These are phyloP conservation scores for Nemurella pictetii DNA, from an alignment of 2,888 invertebrate species.

Conservation along the genomic window DNA sequence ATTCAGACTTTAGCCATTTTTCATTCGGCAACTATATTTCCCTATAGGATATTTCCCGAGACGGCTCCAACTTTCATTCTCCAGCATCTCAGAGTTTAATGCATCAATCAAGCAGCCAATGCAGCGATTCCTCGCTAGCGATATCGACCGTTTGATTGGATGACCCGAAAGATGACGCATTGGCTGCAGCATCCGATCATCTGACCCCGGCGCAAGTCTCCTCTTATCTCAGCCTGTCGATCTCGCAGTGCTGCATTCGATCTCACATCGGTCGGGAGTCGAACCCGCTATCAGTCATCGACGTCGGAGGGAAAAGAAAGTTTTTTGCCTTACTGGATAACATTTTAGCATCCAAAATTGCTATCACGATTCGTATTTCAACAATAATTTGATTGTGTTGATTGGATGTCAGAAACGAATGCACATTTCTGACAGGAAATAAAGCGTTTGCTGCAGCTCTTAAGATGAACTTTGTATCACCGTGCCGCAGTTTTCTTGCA, in stretches of 20 bases:
- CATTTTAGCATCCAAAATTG: background rate
- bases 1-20: background rate
- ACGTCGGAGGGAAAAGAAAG: background rate
- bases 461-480: background rate
- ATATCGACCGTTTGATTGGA: background rate
- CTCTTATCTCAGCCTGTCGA: background rate
- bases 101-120: background rate
- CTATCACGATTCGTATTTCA: constrained; percentile 7
- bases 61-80: background rate
- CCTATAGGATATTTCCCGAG: background rate
- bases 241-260: background rate
- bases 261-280: background rate
- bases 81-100: background rate
- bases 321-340: background rate
- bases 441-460: background rate
- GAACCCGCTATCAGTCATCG: constrained; percentile 7
- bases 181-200: background rate
- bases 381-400: constrained; percentile 9
- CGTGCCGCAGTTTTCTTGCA: background rate
- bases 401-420: background rate
- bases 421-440: background rate
- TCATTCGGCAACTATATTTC: background rate
- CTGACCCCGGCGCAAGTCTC: background rate
- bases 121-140: background rate
- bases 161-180: background rate